These are phyloP conservation scores for Polyodon spathula DNA, from an alignment of 2,113 vertebrate genomes.

Conservation along the genomic window DNA sequence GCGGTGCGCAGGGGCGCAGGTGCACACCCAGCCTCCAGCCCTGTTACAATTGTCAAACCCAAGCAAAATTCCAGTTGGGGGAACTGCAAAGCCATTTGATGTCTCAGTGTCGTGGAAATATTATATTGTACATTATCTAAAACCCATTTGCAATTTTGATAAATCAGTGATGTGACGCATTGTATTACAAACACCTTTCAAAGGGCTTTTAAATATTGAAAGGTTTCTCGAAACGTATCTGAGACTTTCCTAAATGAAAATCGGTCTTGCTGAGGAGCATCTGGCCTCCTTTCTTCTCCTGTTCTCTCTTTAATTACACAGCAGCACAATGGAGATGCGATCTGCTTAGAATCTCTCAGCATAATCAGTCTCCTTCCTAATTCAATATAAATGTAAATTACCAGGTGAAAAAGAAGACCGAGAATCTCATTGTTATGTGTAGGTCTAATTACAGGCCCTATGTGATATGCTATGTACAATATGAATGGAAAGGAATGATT, in stretches of 20 bases:
- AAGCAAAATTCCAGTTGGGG: too few relatives aligned
- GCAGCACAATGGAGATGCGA: conserved; percentile 60
- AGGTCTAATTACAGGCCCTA: conserved; percentile 55
- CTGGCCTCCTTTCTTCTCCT: conserved; percentile 51
- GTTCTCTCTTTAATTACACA: conserved; percentile 59
- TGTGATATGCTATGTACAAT: conserved; percentile 46
- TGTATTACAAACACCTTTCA: too few relatives aligned
- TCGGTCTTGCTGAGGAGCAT: conserved; percentile 43
- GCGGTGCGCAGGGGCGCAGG: too few relatives aligned
- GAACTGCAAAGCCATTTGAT: too few relatives aligned
- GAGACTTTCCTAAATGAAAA: conserved; percentile 37
- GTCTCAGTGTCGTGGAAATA: too few relatives aligned
- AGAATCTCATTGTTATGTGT: conserved; percentile 64
- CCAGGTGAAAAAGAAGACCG: conserved; percentile 54
- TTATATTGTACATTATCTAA: too few relatives aligned
- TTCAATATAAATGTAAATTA: conserved; percentile 75
- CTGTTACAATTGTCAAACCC: too few relatives aligned
- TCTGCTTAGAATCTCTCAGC: conserved; percentile 55
- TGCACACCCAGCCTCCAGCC: too few relatives aligned
- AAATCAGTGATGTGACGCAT: too few relatives aligned
- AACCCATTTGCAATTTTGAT: too few relatives aligned
- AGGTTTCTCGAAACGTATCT: conserved; percentile 27
- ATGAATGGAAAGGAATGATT: conserved; percentile 25
- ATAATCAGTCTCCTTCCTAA: conserved; percentile 54
- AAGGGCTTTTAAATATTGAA: conserved; percentile 29